Evolutionary conservation across 2,797 vertebrate genomes (phyloP), one percentile per base, ranked within the genome.

Genomic region (Poecilia velifera): DNA sequence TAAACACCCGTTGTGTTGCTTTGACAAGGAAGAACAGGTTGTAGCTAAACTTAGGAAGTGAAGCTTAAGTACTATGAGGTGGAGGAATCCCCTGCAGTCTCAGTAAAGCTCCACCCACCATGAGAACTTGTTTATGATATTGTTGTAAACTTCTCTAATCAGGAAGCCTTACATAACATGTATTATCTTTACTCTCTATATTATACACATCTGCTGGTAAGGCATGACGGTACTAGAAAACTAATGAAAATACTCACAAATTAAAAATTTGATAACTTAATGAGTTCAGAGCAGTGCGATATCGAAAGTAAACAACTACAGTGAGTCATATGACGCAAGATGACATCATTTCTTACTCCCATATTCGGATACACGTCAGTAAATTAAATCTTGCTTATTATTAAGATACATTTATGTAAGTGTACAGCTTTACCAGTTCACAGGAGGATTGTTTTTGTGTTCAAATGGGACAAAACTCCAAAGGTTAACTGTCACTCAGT

Each of bases 11-110:
- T 2, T 43, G 45, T 73, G 59, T 64, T 51, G 5, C 8, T 71
- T 39, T 62, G 72, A 83, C 82, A 80, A 90, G 85, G 77, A 86
- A 79, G 79, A 90, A 92, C 85, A 86, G 83, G 82, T 91, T 72
- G 83, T 72, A 74, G 1, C 90, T 92, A 86, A 77, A 86, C 72
- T 87, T 87, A 90, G 89, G 25, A 4, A 66, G 28, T 4, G 1
- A 0, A 0, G 4, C 0, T 91, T 94, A 84, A 41, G 36, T 81
- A 86, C 8, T 25, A 1, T 45, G 43, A 45, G 39, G 5, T 39
- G 31, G 31, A 31, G 31, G 31, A 31, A 31, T 31, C 31, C 31
- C 31, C 31, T 31, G 1, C 2, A 20, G 45, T 12, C 10, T 0
- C 0, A 8, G 86, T 83, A 77, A 89, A 86, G 86, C 34, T 72